These are phyloP conservation scores for Mesoclemmys tuberculata DNA, from an alignment of 2,113 vertebrate species.

Conservation along the genomic window DNA sequence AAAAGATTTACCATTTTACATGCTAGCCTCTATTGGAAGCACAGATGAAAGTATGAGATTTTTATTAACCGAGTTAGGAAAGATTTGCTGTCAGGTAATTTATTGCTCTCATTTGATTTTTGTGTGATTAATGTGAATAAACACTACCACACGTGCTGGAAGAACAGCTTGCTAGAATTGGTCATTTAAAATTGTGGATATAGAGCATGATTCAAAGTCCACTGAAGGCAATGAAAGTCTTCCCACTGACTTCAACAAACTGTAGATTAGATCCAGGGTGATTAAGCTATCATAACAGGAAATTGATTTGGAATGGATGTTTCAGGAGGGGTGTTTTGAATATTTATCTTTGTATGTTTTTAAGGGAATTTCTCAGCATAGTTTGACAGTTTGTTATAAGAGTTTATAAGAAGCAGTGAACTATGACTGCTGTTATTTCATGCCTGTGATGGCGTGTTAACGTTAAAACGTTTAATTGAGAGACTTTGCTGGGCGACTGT, in stretches of 20 bases:
- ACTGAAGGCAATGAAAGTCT: background rate
- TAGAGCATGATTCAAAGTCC: background rate
- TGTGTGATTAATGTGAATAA: background rate
- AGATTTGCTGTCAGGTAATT: fast-evolving
- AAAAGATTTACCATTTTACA: background rate
- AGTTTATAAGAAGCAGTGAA: background rate
- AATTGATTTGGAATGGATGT: background rate
- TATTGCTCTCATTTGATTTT: background rate
- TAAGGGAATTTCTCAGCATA: fast-evolving
- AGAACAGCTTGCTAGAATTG: background rate
- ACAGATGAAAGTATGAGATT: background rate
- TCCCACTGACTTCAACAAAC: background rate
- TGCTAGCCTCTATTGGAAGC: too few species aligned
- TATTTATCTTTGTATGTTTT: background rate
- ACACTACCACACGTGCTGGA: background rate
- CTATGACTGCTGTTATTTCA: background rate
- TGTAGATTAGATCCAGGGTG: background rate
- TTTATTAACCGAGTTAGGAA: background rate
- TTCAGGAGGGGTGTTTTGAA: background rate
- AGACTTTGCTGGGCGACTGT: background rate
- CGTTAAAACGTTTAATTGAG: background rate
- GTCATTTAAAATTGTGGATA: background rate
- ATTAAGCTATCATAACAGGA: background rate
- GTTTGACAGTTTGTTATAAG: background rate
- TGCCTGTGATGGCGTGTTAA: background rate